A percentile compares a stretch with the other conserved stretches of the same genome.
Conservation (phyloP, 1,140 invertebrate species). For the Lordiphosa clarofinis region DNA sequence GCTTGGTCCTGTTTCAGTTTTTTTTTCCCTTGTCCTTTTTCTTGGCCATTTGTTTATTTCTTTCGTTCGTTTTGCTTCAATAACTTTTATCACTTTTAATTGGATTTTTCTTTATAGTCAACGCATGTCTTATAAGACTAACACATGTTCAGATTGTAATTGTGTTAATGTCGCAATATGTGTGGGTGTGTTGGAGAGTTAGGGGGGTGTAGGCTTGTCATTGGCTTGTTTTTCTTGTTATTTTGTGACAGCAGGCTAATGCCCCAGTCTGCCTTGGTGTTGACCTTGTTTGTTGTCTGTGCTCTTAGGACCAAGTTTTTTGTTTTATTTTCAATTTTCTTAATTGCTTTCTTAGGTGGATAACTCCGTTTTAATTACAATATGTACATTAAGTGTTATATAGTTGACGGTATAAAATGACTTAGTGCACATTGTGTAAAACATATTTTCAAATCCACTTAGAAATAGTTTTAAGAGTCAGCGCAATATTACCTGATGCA, state of each 20-base stretch:
- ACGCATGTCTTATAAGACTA: conserved; percentile 65
- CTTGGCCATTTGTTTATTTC: conserved; percentile 6
- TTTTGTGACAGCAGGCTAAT: conserved; percentile 59
- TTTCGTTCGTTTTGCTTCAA: conserved; percentile 48
- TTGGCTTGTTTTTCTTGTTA: conserved; percentile 23
- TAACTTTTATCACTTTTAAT: conserved; percentile 78
- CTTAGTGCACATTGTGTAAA: no score
- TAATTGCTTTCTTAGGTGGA: conserved; percentile 62
- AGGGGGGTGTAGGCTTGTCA: not conserved
- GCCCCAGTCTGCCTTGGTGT: conserved; percentile 27
- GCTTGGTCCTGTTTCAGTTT: conserved; percentile 16
- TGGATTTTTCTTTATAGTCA: conserved; percentile 77
- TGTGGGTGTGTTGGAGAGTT: conserved; percentile 1
- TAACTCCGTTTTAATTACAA: no score
- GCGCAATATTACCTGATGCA: no score
- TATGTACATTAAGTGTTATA: no score
- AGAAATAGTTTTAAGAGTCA: no score
- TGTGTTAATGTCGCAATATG: conserved; percentile 55
- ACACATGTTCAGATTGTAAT: conserved; percentile 71
- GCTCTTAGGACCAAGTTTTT: conserved; percentile 15
- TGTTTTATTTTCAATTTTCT: conserved; percentile 57
- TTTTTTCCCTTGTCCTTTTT: conserved; percentile 4
- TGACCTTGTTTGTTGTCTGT: conserved; percentile 11
- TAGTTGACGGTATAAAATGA: no score
- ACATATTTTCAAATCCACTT: no score